A percentile compares a stretch with the other conserved stretches of the same genome.
These are phyloP conservation scores for Conus ventricosus DNA, from an alignment of 1,140 invertebrate species.

Conservation along the genomic window DNA sequence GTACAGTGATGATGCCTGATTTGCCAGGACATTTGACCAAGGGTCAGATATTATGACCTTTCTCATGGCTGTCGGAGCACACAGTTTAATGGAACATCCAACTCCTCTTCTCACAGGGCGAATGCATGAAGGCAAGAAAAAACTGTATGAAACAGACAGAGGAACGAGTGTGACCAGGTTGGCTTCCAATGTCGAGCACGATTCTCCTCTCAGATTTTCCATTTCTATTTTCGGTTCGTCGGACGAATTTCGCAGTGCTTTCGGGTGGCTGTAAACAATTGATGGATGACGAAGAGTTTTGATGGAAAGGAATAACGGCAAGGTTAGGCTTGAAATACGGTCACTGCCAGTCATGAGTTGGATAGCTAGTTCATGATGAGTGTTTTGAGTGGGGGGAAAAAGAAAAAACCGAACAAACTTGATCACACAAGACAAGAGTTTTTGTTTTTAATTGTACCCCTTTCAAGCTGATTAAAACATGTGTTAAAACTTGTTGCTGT, in stretches of 20 bases:
- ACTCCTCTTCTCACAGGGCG: too few species aligned
- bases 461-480: background rate
- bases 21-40: too few species aligned
- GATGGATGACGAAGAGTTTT: background rate
- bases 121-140: too few species aligned
- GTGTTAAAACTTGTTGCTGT: background rate
- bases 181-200: background rate
- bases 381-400: background rate
- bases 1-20: too few species aligned
- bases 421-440: background rate
- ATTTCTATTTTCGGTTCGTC: background rate
- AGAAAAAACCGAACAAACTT: background rate
- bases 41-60: too few species aligned
- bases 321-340: background rate
- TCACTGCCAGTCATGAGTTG: background rate
- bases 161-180: too few species aligned
- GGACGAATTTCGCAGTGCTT: background rate
- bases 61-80: too few species aligned
- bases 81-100: too few species aligned
- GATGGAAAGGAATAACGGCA: background rate
- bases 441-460: background rate
- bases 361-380: background rate
- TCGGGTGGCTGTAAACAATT: background rate
- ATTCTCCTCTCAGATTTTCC: constrained; percentile 2
- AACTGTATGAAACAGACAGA: too few species aligned